phyloP scores from a whole-genome alignment of 1,140 invertebrate genomes.

The Bursaphelenchus mucronatus region DNA sequence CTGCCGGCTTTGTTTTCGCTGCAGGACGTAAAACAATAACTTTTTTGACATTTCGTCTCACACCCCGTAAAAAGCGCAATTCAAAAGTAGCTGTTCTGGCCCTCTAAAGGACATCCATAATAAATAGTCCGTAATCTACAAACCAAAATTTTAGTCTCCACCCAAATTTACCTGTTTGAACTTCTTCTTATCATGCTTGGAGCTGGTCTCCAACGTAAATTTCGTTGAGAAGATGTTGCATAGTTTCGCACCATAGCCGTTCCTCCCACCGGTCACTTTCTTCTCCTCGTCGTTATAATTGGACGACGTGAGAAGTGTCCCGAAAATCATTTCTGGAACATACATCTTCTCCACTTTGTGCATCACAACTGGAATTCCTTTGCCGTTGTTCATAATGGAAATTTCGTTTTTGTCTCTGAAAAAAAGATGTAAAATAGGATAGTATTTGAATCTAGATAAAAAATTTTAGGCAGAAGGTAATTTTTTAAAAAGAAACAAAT shows the following conservation, averaged over 20 bases:
- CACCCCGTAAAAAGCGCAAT: too few species aligned
- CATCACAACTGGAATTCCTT: conserved; percentile 93
- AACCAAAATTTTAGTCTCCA: too few species aligned
- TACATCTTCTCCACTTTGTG: conserved; percentile 98
- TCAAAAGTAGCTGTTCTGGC: too few species aligned
- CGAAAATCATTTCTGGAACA: conserved; percentile 99
- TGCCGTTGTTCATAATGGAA: conserved; percentile 94
- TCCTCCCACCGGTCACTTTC: conserved; percentile 89
- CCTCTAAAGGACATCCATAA: too few species aligned
- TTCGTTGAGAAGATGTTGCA: conserved; percentile 98
- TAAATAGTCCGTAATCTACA: too few species aligned
- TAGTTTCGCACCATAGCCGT: conserved; percentile 97
- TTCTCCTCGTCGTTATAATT: conserved; percentile 98
- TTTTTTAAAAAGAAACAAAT: neutral
- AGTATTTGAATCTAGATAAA: too few species aligned
- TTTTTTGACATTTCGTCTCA: too few species aligned
- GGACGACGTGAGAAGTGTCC: conserved; percentile 93
- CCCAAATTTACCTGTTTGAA: conserved; percentile 71
- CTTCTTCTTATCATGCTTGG: conserved; percentile 76
- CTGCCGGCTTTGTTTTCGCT: too few species aligned
- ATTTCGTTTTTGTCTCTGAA: conserved; percentile 80
- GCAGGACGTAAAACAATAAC: too few species aligned
- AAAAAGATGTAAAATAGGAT: too few species aligned
- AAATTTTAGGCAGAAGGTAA: too few species aligned
- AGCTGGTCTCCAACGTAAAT: conserved; percentile 91